Base-by-base conservation (phyloP, 2,888 invertebrate species). In the Drosophila anomalipes region DNA sequence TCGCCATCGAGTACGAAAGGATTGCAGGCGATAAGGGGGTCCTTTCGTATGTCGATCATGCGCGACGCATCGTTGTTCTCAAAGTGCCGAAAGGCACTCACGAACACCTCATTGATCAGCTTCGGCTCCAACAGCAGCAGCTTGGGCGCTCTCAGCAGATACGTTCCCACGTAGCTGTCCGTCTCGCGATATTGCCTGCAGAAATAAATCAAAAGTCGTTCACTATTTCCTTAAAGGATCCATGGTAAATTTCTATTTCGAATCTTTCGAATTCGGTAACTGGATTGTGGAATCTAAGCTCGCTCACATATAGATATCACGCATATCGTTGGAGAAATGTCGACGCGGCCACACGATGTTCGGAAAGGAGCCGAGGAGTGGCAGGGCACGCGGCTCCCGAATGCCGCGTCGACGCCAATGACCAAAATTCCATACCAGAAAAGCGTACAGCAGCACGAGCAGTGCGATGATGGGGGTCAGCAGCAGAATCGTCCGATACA, bases 1-100 rank as follows among this genome's bases (percentile, higher is more conserved):
- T 93, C 90, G 1, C 94, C 94, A 41, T 92, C 93, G 28, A 95
- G 83, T 6, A 93, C 84, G 75, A 95, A 94, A 0, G 94, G 94
- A 92, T 94, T 94, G 72, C 93, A 93, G 0, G 93, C 92, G 4
- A 94, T 80, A 1, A 95, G 77, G 0, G 94, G 94, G 74, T 95
- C 95, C 39, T 88, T 84, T 22, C 91, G 71, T 44, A 91, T 93
- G 72, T 94, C 92, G 16, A 94, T 74, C 81, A 91, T 77, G 7
- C 74, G 53, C 16, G 77, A 75, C 1, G 85, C 84, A 39, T 92
- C 92, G 72, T 93, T 93, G 66, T 93, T 93, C 65, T 91, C 91
- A 53, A 94, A 94, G 59, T 91, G 82, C 1, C 92, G 91, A 47
- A 94, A 94, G 19, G 94, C 93, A 16, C 91, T 94, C n/a, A 94